Percentiles rank a stretch among this genome's conserved stretches.
These are phyloP conservation scores for Charina bottae DNA, from an alignment of 2,113 vertebrate genomes.

Conservation along the genomic window DNA sequence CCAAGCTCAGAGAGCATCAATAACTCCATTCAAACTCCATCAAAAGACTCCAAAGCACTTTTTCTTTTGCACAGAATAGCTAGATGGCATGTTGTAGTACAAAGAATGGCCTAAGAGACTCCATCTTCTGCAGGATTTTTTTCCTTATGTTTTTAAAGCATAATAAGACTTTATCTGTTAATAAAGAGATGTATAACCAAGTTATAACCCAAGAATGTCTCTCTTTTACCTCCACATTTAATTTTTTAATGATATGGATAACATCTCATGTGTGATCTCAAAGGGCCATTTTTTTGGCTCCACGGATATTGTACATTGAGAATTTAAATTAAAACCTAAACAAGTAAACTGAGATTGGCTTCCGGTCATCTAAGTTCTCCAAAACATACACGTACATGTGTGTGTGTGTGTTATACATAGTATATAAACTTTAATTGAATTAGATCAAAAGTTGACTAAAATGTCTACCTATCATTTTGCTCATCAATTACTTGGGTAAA, in stretches of 20 bases:
- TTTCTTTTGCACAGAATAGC: no score
- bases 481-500: not conserved
- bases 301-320: not conserved
- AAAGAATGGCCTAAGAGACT: no score
- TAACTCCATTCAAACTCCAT: no score
- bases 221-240: not conserved
- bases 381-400: not conserved
- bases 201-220: not conserved
- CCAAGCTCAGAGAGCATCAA: no score
- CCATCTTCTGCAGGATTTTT: no score
- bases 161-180: no score
- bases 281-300: not conserved
- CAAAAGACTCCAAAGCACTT: no score
- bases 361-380: not conserved
- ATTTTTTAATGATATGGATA: not conserved
- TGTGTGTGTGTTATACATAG: not conserved
- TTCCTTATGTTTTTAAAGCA: no score
- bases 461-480: not conserved
- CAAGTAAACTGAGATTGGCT: not conserved
- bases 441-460: not conserved
- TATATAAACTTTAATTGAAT: slow-evolving; percentile 6
- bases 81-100: no score
- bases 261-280: no score
- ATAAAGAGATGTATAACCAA: no score
- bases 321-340: not conserved